Evolutionary conservation across 2,113 vertebrate species (phyloP), one percentile per base, ranked within the genome.

Genomic region (Rutilus rutilus): DNA sequence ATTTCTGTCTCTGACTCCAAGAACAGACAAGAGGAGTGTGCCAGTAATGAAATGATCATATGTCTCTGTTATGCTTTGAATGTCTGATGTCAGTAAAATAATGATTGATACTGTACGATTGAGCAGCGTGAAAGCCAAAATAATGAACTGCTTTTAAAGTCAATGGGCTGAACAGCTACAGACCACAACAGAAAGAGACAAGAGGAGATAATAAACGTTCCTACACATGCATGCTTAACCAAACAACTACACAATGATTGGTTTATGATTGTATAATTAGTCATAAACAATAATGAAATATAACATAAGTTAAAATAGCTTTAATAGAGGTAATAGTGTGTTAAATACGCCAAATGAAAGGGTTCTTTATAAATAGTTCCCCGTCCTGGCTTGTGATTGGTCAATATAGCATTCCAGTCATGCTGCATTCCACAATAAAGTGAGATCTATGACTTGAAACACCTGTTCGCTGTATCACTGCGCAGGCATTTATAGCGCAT

Each of bases 91-190:
- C 30, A n/a, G 45, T 19, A 42, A 81, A 57, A 59, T 17, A 12
- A 50, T 82, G 77, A 86, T 65, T 27, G 47, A 86, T 81, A 42
- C 42, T 42, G 8, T 42, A 60, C 45, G 23, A 71, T 54, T n/a
- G 25, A 80, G 71, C 60, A 54, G 47, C 54, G 36, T 74, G 71
- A 89, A 89, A 84, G 77, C 6, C 62, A 30, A 33, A 62, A 54
- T 78, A 79, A 88, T 84, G 57, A 82, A 88, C 84, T 25, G 62
- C 78, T 86, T 27, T 64, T 21, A 79, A 39, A 64, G 71, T 57
- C 47, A 14, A 36, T 33, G 30, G 79, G 84, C 50, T 19, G 19
- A 62, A 78, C 69, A 78, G 60, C 47, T 17, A 77, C 39, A 83
- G 52, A 57, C 67, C 33, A 87, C 64, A 33, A 73, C 25, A 83